Evolutionary conservation across 2,113 vertebrate genomes (phyloP), one percentile per base, ranked within the genome.

Genomic region (Sinocyclocheilus grahami): DNA sequence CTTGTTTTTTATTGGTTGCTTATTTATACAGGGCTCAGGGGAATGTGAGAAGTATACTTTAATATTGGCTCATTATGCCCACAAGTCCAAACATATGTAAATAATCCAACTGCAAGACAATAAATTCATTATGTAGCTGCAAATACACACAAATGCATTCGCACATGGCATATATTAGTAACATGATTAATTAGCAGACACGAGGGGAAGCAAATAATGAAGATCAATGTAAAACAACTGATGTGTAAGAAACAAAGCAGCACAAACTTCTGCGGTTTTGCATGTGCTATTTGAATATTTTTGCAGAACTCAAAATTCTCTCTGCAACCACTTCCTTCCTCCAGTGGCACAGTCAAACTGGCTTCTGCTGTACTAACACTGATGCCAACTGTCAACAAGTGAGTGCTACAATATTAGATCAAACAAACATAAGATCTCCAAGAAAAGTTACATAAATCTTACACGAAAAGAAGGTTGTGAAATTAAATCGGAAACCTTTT

Each of bases 251-350:
- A 22, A 22, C 33, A 46, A 18, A n/a, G 20, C 11, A 46, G 39
- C 18, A n/a, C 20, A 78, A 30, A 22, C 8, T 20, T 18, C 7
- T 20, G 3, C 2, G 33, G 46, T 53, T 51, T 77, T 24, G 30
- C 30, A 33, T 33, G 42, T 27, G 42, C 9, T 4, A 72, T 72
- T 42, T 72, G 5, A 24, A 48, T 48, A 16, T 3, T 48, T 75
- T 48, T 48, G 22, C 72, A 78, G 27, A 78, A 78, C 27, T 30
- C 75, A 78, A 78, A 78, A 76, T 51, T 78, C 48, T 33, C 24
- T 18, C 27, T 78, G 14, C 27, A 78, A 55, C 76, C 51, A 78
- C 76, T 78, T 77, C 74, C 74, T 77, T 51, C 46, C 74, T 77
- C 7, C n/a, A 48, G 42, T 24, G 13, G 7, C 22, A 76, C 46